Evolutionary conservation across 2,888 invertebrate genomes (phyloP).

Genomic region (Halictus quadricinctus): DNA sequence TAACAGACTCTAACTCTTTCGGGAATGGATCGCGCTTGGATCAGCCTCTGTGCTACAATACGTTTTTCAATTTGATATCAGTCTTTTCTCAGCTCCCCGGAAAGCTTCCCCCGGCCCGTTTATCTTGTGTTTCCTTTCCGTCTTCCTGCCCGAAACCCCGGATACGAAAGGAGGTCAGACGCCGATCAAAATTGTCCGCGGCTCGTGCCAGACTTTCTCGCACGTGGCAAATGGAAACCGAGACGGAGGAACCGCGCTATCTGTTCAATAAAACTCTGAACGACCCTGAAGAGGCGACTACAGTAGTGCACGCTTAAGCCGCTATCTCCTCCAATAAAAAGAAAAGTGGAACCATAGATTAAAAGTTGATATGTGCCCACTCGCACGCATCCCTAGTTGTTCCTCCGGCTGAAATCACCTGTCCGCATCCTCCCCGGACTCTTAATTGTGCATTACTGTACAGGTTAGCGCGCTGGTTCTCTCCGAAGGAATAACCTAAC

Average conservation of each 20-base stretch:
- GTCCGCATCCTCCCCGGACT: neutral
- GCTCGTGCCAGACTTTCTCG: neutral
- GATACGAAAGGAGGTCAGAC: constrained; percentile 3
- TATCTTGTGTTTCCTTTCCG: neutral
- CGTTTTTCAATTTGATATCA: constrained; percentile 10
- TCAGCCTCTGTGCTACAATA: neutral
- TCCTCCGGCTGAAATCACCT: neutral
- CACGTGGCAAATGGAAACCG: neutral
- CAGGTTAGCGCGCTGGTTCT: neutral
- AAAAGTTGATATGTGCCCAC: neutral
- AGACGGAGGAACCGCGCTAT: neutral
- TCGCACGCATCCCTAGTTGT: too few species aligned
- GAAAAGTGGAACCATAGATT: neutral
- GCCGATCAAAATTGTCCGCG: constrained; percentile 13
- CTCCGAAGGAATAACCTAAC: neutral
- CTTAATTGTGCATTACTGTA: neutral
- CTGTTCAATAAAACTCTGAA: constrained; percentile 15
- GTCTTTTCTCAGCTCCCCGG: neutral
- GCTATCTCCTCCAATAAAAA: neutral
- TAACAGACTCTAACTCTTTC: neutral
- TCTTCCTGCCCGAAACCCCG: neutral
- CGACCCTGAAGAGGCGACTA: neutral
- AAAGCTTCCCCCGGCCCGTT: constrained; percentile 3
- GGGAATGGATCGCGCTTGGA: neutral
- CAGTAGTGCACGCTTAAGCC: neutral